Evolutionary conservation across 2,113 vertebrate genomes (phyloP).

Genomic region (Gnathonemus longibarbis): DNA sequence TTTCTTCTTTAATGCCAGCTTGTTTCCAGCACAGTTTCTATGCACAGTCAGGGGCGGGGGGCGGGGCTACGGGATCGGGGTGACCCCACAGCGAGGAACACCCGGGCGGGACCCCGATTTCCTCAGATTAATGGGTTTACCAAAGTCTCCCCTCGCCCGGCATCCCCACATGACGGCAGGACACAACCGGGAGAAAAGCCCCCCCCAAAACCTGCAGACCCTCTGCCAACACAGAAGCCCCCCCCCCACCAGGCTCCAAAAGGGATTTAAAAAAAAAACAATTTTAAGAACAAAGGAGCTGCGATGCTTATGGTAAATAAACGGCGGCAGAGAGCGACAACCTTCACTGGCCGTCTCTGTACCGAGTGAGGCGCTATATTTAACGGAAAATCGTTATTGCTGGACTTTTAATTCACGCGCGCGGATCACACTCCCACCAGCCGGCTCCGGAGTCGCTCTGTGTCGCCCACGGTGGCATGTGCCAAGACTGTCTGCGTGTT

Average conservation of each 20-base stretch:
- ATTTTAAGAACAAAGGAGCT: neutral
- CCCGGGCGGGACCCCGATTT: neutral
- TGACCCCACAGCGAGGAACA: neutral
- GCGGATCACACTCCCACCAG: slow-evolving; percentile 36
- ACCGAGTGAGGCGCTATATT: neutral
- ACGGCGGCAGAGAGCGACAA: neutral
- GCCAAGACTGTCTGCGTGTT: slow-evolving; percentile 39
- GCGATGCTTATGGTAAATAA: neutral
- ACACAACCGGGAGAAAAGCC: neutral
- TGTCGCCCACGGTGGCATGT: slow-evolving; percentile 36
- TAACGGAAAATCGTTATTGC: neutral
- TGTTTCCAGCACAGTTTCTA: neutral
- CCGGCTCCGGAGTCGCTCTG: slow-evolving; percentile 25
- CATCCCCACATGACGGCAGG: slow-evolving; percentile 17
- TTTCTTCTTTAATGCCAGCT: neutral
- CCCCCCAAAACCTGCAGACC: neutral
- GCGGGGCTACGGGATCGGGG: neutral
- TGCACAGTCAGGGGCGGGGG: slow-evolving; percentile 17
- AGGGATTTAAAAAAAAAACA: neutral
- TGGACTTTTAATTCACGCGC: slow-evolving; percentile 35
- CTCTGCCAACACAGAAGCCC: neutral
- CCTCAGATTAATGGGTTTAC: slow-evolving; percentile 43
- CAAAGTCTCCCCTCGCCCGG: slow-evolving; percentile 37
- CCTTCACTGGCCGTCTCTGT: neutral
- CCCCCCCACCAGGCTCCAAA: neutral